Conservation (phyloP, 2,888 invertebrate species). For the Diadegma fenestrale region DNA sequence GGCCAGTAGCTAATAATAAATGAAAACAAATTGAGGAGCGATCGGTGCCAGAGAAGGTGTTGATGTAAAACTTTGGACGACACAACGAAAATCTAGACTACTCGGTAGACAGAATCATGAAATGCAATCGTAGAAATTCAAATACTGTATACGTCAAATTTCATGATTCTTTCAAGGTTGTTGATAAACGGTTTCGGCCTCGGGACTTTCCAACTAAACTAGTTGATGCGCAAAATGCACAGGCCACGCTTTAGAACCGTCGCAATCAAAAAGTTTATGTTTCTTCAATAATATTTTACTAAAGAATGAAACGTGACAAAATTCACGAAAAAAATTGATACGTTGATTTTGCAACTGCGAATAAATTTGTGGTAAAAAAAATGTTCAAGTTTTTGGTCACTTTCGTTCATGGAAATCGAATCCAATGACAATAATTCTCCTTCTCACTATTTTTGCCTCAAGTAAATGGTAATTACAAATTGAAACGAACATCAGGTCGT, state of each 20-base stretch:
- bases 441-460: too few relatives aligned
- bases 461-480: not conserved
- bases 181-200: slow-evolving; percentile 2
- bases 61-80: slow-evolving; percentile 39
- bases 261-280: not conserved
- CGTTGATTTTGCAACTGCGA: not conserved
- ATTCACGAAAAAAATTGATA: not conserved
- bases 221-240: not conserved
- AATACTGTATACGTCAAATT: not conserved
- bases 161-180: slow-evolving; percentile 1
- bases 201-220: not conserved
- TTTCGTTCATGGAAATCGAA: not conserved
- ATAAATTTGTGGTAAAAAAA: not conserved
- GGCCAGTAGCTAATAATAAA: slow-evolving; percentile 64
- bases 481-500: not conserved
- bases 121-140: slow-evolving; percentile 11
- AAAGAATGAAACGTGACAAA: not conserved
- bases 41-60: slow-evolving; percentile 56
- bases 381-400: not conserved
- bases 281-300: not conserved
- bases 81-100: slow-evolving; percentile 24
- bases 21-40: slow-evolving; percentile 65
- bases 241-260: not conserved
- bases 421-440: not conserved
- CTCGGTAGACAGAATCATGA: slow-evolving; percentile 26